Evolutionary conservation across 2,113 vertebrate species (phyloP), one percentile per base, ranked within the genome.

Genomic region (Myiozetetes cayanensis): DNA sequence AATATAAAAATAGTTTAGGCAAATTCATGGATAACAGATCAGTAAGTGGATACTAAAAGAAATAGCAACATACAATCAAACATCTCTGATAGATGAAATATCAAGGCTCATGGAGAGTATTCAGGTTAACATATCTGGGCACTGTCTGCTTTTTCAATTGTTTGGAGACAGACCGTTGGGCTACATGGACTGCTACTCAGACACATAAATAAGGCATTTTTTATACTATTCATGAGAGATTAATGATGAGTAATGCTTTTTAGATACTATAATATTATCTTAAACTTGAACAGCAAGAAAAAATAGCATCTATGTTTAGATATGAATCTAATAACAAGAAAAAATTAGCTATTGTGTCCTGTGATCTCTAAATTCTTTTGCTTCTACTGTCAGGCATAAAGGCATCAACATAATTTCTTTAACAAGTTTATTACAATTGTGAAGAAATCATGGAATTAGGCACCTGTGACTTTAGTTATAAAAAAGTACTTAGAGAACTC

Each of bases 381-480:
- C 67, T 90, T 81, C 56, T 84, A 84, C 59, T 92, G 72, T 87
- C 71, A 95, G 71, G 53, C 59, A 70, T 86, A 71, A 95, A 87
- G 80, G 44, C 50, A 91, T 30, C 33, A 83, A 61, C 53, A 70
- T 83, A 1, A 85, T 92, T 90, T 92, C 85, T 88, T 94, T 96
- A 92, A 92, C 71, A 41, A 61, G 46, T 74, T 94, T 93, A 94
- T 94, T 92, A 90, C 67, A 95, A 77, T 59, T 56, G 43, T 83
- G 71, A 90, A 90, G 67, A 93, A 93, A 73, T 92, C 11, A 85
- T 85, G 62, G 49, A 90, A 81, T 90, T 91, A 65, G 39, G 30
- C 71, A 92, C 62, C 85, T 93, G 85, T 83, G 85, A 85, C 63
- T 79, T 76, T n/a, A 67, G 41, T 72, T 80, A 78, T 55, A 13